Evolutionary conservation across 2,113 vertebrate species (phyloP), one percentile per base, ranked within the genome.

Genomic region (Vulpes vulpes): DNA sequence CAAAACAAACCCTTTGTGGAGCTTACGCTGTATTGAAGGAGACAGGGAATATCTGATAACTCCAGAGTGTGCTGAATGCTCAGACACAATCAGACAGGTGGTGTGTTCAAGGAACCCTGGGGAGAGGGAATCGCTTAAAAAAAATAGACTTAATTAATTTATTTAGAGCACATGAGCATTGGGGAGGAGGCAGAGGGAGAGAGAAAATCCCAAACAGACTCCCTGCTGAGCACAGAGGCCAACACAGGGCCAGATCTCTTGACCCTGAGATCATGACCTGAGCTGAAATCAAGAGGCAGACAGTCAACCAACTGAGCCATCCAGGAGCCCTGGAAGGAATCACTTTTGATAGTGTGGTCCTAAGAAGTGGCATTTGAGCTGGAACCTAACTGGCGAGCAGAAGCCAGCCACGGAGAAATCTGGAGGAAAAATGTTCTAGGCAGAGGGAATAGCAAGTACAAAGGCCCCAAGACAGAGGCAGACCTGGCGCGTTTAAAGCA

Each of bases 191-290:
- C 17, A 69, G 67, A 69, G 32, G 67, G 67, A 35, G 67, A 35
- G 67, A 67, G 15, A 69, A n/a, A 69, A 35, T 69, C 67, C 67
- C 17, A 35, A 19, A 8, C 8, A 35, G 67, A 69, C 19, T 69
- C 8, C 67, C 17, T 8, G 4, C 3, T 2, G 67, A 35, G 67
- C 3, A 16, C 7, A 20, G 15, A n/a, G 67, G 8, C 32, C 0
- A 8, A 35, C 32, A 4, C 1, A 17, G 32, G 32, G 17, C 32
- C 10, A 1, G 32, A 69, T 35, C n/a, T 69, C 67, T 19, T 8
- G 6, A 35, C 67, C 32, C 32, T 20, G 67, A 69, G 67, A 69
- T 69, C 67, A 69, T 20, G 17, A 69, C 17, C 67, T 69, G 67
- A 35, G 3, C 8, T 2, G 17, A 69, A 69, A n/a, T n/a, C 32